Percentiles rank a stretch among this genome's conserved stretches.
phyloP scores from a whole-genome alignment of 2,113 vertebrate species.

The Erythrocercus mccallii region DNA sequence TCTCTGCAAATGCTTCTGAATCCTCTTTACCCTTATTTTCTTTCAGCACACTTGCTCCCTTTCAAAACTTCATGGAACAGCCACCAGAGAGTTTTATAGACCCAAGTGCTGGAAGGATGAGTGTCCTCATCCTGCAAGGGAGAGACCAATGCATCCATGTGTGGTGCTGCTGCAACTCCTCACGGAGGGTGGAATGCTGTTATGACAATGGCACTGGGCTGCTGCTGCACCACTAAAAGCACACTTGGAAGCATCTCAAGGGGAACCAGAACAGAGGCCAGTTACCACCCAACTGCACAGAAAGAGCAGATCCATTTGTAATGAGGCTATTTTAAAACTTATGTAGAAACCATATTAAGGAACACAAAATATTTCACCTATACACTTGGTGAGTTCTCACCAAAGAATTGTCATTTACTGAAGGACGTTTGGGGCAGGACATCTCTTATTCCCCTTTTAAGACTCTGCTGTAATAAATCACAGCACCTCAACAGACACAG shows the following conservation, averaged over 20 bases:
- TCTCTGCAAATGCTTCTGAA: not conserved
- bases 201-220: slow-evolving; percentile 8
- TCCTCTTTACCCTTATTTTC: not conserved
- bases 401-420: not conserved
- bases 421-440: not conserved
- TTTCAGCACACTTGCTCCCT: not conserved
- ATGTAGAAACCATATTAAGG: not conserved
- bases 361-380: not conserved
- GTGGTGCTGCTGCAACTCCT: slow-evolving; percentile 24
- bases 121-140: not conserved
- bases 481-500: not conserved
- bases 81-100: not conserved
- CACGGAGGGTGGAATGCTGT: slow-evolving; percentile 16
- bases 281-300: not conserved
- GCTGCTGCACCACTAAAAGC: slow-evolving; percentile 20
- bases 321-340: not conserved
- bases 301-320: not conserved
- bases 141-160: not conserved
- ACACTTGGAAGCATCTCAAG: slow-evolving; percentile 28
- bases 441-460: not conserved
- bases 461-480: not conserved
- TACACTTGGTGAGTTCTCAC: not conserved
- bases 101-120: not conserved
- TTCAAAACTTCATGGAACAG: not conserved
- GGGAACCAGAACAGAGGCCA: not conserved